Base-by-base conservation (phyloP, 1,140 invertebrate genomes). In the Mesaphorura yosii region DNA sequence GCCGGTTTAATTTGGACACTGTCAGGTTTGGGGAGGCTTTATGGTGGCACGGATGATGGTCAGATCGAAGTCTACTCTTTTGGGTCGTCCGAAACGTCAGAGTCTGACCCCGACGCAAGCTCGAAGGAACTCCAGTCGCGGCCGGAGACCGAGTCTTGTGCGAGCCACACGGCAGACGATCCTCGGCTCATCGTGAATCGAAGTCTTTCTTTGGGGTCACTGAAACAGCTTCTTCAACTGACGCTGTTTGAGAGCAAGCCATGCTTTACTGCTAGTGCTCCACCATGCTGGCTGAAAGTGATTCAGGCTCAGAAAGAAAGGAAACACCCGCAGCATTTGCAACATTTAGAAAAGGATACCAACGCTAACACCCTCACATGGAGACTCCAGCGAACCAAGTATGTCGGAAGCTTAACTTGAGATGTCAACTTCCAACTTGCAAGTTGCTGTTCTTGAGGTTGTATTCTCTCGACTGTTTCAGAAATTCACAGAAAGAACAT, bases 301-400 rank as follows among this genome's bases (percentile, higher is more conserved):
- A 86, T 88, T 63, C 88, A 91, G 55, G 86, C 85, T 19, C 86
- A 89, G 66, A 80, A 88, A 53, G 87, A 90, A 57, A 75, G 88
- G 14, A 76, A 83, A 17, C 81, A 86, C 69, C 84, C 84, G 0
- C 83, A 86, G 60, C 80, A 84, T 67, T 69, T 85, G 48, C 79
- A 82, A 57, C 79, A 78, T 58, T 77, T 78, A 1, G 85, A 88
- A 62, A 82, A 83, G 62, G 80, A 84, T 53, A 66, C 68, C 37
- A 48, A 37, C 41, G 81, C 87, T 62, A 78, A 81, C 48, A 87
- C 84, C 5, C 75, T 86, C 51, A 87, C 84, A 0, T 92, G 86
- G 86, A 75, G 86, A 54, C 71, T 92, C 3, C 86, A 91, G 65
- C 83, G 83, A 60, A 87, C 89, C 55, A 78, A 80, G 69, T 84